Base-by-base conservation (phyloP, 1,140 invertebrate species). In the Saxidomus purpurata region DNA sequence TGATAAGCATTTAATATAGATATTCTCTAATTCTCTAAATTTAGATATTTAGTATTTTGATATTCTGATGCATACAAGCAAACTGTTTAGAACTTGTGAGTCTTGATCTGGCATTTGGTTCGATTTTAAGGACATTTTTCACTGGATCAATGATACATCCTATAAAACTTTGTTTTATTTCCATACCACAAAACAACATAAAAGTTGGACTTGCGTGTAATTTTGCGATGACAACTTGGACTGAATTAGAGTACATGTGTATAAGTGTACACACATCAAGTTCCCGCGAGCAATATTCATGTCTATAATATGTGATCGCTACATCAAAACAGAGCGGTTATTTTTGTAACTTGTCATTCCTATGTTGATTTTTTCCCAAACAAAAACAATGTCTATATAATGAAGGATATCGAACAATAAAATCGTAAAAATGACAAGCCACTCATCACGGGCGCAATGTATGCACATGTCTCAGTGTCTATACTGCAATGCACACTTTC, bases 261-360 rank as follows among this genome's bases (percentile, higher is more conserved):
- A 55, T 19, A n/a, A 11, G 8, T 22, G 25, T 31, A 31, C n/a
- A 67, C 61, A 67, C 28, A 31, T 31, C 19, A 6, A 22, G 31
- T 67, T 67, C 61, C 61, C 61, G 61, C 61, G 61, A 67, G 61
- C 61, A 13, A 55, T 67, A 67, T 31, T 67, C 31, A 67, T 11
- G 31, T 67, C 11, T 67, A 36, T 67, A 61, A 36, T 67, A 67
- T 67, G n/a, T 67, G 61, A 67, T 67, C 61, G 31, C 61, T 67
- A 4, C 61, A 36, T 67, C 61, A 67, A 25, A 25, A 67, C 61
- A 31, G n/a, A 67, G 11, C n/a, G 31, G 4, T 67, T 67, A 67
- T 67, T 67, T n/a, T 31, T 15, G 25, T 67, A 67, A 31, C n/a
- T 31, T 67, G 61, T 67, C 61, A 36, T 28, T 9, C 31, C 13